Evolutionary conservation across 2,113 vertebrate genomes (phyloP).

Genomic region (Phocoena sinus): DNA sequence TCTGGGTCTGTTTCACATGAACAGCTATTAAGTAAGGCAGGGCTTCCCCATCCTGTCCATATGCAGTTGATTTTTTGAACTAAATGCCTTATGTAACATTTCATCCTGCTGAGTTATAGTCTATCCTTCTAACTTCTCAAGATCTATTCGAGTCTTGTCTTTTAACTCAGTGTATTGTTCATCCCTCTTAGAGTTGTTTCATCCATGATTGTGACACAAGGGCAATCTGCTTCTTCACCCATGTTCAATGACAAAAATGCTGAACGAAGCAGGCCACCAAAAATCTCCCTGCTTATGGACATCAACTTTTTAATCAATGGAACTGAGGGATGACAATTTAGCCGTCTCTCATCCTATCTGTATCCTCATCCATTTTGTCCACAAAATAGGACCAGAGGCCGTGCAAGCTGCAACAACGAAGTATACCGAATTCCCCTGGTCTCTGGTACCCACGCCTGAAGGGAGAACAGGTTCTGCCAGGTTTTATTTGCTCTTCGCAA

Average conservation of each 20-base stretch:
- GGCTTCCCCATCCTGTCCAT: conserved; percentile 67
- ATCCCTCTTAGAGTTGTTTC: background rate
- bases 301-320: background rate
- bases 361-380: background rate
- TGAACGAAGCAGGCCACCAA: background rate
- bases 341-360: background rate
- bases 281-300: background rate
- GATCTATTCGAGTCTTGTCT: background rate
- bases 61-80: conserved; percentile 68
- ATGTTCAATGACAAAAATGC: background rate
- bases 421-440: background rate
- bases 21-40: conserved; percentile 69
- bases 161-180: background rate
- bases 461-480: background rate
- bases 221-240: background rate
- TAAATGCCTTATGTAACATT: conserved; percentile 66
- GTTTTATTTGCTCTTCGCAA: background rate
- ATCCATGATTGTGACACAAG: background rate
- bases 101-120: conserved; percentile 31
- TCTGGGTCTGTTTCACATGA: conserved; percentile 75
- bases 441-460: background rate
- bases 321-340: background rate
- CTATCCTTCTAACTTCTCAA: conserved; percentile 6
- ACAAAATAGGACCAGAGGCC: background rate
- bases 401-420: background rate